A percentile compares a stretch with the other conserved stretches of the same genome.
These are phyloP conservation scores for Chouioia cunea DNA, from an alignment of 2,888 invertebrate genomes.

Conservation along the genomic window DNA sequence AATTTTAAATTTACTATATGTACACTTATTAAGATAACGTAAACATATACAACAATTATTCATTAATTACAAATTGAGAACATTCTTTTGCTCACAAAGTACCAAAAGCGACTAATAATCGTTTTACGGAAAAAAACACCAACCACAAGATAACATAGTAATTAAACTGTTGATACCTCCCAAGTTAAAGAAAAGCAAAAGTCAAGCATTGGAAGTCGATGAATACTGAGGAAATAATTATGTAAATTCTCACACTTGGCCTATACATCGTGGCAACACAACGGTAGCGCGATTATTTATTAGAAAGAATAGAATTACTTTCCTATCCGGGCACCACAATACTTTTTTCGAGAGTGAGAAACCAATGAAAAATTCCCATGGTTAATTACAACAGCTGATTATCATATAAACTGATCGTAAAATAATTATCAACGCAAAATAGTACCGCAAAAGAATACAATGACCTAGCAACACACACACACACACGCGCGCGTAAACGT, in stretches of 20 bases:
- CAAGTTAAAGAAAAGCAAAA: background rate
- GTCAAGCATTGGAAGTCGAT: background rate
- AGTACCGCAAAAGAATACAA: conserved; percentile 13
- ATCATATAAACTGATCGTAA: conserved; percentile 12
- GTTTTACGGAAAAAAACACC: background rate
- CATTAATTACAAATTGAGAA: conserved; percentile 19
- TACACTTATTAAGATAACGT: conserved; percentile 15
- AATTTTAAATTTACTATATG: conserved; percentile 10
- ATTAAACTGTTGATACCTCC: no score
- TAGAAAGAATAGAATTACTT: conserved; percentile 20
- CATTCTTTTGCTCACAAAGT: background rate
- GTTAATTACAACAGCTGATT: background rate
- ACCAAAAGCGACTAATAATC: background rate
- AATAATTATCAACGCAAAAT: conserved; percentile 23
- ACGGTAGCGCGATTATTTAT: conserved; percentile 10
- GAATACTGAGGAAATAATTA: conserved; percentile 15
- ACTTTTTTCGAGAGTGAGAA: conserved; percentile 5
- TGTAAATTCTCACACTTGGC: conserved; percentile 18
- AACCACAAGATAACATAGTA: no score
- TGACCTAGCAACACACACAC: conserved; percentile 12
- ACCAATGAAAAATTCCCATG: conserved; percentile 10
- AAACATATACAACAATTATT: conserved; percentile 11
- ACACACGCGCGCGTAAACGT: background rate
- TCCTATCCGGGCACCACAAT: conserved; percentile 14
- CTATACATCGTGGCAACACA: no score